A percentile compares a stretch with the other conserved stretches of the same genome.
Conservation (phyloP, 2,888 invertebrate species). For the Leptinotarsa juncta region DNA sequence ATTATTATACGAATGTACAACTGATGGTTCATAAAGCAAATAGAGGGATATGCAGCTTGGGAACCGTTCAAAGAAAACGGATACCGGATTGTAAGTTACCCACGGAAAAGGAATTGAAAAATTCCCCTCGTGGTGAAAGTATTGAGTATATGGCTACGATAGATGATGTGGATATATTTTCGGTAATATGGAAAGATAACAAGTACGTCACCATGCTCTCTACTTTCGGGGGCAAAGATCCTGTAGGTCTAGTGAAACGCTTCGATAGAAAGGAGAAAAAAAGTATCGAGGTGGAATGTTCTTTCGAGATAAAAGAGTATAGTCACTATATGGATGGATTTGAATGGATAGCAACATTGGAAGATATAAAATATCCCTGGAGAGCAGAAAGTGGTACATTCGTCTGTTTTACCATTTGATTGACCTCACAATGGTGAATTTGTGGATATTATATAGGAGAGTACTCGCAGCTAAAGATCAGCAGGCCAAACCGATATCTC, state of each 20-base stretch:
- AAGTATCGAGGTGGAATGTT: not conserved
- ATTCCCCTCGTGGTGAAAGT: not conserved
- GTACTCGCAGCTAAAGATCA: not conserved
- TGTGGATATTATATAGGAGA: constrained; percentile 1
- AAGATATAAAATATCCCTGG: not conserved
- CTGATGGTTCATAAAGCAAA: not conserved
- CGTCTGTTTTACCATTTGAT: constrained; percentile 11
- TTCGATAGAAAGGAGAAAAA: not conserved
- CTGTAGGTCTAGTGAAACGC: not conserved
- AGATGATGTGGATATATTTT: not conserved
- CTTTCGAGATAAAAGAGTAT: not conserved
- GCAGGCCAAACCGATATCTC: constrained; percentile 13
- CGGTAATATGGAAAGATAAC: constrained; percentile 18
- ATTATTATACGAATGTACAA: constrained; percentile 1
- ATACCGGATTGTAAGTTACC: not conserved
- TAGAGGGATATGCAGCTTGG: not conserved
- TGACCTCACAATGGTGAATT: not conserved
- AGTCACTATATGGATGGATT: constrained; percentile 5
- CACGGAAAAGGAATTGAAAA: not conserved
- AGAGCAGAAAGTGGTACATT: constrained; percentile 13
- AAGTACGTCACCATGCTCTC: constrained; percentile 3
- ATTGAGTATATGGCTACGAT: constrained; percentile 6
- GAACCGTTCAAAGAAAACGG: constrained; percentile 27
- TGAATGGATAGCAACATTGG: not conserved
- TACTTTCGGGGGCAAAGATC: not conserved